Percentiles rank a stretch among this genome's conserved stretches.
phyloP scores from a whole-genome alignment of 1,140 invertebrate genomes.

The Brachionus manjavacas region DNA sequence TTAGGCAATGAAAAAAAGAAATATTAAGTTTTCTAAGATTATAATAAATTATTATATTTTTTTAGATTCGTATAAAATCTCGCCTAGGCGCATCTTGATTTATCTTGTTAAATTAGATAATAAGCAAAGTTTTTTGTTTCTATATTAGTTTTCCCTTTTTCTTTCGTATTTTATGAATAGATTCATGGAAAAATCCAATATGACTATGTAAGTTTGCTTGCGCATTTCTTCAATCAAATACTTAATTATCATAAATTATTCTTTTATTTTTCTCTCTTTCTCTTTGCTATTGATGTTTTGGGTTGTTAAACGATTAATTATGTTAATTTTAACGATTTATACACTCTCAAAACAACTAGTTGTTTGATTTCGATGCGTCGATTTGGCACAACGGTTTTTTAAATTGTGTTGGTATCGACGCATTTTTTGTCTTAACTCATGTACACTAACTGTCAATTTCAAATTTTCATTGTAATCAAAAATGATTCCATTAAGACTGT shows the following conservation, averaged over 20 bases:
- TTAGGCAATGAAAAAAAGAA: background rate
- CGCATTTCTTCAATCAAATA: background rate
- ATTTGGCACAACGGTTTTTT: background rate
- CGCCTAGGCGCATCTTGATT: constrained; percentile 12
- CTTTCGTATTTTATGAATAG: background rate
- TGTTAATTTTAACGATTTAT: background rate
- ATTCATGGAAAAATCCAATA: background rate
- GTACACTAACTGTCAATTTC: too few relatives aligned
- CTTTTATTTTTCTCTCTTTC: background rate
- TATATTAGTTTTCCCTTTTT: background rate
- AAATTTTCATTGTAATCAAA: too few relatives aligned
- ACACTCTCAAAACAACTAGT: background rate
- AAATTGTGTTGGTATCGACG: background rate
- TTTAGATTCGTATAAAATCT: background rate
- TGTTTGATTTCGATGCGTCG: background rate
- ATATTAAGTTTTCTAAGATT: constrained; percentile 15
- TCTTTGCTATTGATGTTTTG: background rate
- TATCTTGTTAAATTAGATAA: constrained; percentile 13
- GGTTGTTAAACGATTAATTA: background rate
- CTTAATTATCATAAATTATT: background rate
- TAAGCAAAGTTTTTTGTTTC: background rate
- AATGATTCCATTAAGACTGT: too few relatives aligned
- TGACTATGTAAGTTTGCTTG: background rate
- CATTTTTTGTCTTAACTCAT: background rate
- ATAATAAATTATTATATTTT: constrained; percentile 29